Conservation (phyloP, 2,797 vertebrate species). For the Ficedula albicollis region DNA sequence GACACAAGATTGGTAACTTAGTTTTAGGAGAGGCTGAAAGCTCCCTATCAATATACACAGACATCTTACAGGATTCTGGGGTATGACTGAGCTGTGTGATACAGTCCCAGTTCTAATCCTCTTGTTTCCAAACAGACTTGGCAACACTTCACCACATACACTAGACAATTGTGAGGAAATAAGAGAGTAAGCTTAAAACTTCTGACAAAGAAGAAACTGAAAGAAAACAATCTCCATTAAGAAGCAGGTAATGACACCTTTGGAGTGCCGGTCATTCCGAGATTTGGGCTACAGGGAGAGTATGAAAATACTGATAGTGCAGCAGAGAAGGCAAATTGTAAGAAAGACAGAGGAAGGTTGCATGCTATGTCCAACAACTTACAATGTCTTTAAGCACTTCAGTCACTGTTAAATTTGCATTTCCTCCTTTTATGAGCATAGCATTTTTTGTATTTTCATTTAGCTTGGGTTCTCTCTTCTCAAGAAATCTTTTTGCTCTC, state of each 20-base stretch:
- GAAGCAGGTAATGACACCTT: not conserved
- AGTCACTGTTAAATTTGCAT: constrained; percentile 83
- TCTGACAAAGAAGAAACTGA: not conserved
- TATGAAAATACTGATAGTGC: not conserved
- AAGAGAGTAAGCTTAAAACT: not conserved
- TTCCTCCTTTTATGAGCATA: constrained; percentile 96
- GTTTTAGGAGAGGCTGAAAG: not conserved
- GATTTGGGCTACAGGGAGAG: not conserved
- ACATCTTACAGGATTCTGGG: not conserved
- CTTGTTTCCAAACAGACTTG: not conserved
- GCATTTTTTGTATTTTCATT: constrained; percentile 87
- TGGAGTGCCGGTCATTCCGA: not conserved
- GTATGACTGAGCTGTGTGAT: not conserved
- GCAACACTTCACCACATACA: not conserved
- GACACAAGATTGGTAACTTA: not conserved
- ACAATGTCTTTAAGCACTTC: constrained; percentile 91
- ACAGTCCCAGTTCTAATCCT: not conserved
- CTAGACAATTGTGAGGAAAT: not conserved
- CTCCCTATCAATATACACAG: not conserved
- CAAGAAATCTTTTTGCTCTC: constrained; percentile 91
- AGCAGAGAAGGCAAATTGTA: not conserved
- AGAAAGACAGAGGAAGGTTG: not conserved
- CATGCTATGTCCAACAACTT: not conserved
- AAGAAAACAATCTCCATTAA: not conserved
- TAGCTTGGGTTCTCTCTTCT: constrained; percentile 87